Base-by-base conservation (phyloP, 2,797 vertebrate species). In the Gymnocypris eckloni region DNA sequence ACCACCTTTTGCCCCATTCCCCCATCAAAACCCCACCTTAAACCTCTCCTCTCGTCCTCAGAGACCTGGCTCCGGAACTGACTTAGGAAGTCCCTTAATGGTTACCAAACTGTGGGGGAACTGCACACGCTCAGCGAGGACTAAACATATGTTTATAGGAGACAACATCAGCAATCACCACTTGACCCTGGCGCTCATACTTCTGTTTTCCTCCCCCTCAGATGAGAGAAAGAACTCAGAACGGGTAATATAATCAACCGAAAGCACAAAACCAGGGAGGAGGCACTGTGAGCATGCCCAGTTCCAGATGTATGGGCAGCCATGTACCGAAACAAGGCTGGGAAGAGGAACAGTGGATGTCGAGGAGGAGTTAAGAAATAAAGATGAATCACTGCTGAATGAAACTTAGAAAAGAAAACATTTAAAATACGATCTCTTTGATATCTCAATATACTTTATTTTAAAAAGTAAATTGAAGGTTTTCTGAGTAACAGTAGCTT, bases 31-130 rank as follows among this genome's bases (percentile, higher is more conserved):
- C 82, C 61, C 72, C 83, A 64, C 82, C 76, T 8, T 69, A 33
- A 37, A 25, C 48, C 78, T 72, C 82, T 56, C 73, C 75, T 66
- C 82, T 86, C 85, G 87, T 94, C 92, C 92, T 95, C 93, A 48
- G 90, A 88, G 91, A 86, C 87, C 82, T 86, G 89, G 87, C 88
- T 94, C 95, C 95, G 94, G 96, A 97, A 96, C 95, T 95, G 93
- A 94, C 95, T 96, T 95, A 90, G 96, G 96, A 97, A 97, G 95
- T 95, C 84, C 93, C 93, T 90, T 97, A 97, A 97, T 97, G 92
- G 95, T 96, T 96, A 95, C 96, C 96, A 97, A 97, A 96, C 93
- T 95, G 95, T 92, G 85, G 89, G 94, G 93, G 93, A 95, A 95
- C 92, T 89, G 93, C 92, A 90, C 94, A 89, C 88, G 92, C 85